Evolutionary conservation across 1,140 invertebrate genomes (phyloP).

Genomic region (Ceratitis capitata): DNA sequence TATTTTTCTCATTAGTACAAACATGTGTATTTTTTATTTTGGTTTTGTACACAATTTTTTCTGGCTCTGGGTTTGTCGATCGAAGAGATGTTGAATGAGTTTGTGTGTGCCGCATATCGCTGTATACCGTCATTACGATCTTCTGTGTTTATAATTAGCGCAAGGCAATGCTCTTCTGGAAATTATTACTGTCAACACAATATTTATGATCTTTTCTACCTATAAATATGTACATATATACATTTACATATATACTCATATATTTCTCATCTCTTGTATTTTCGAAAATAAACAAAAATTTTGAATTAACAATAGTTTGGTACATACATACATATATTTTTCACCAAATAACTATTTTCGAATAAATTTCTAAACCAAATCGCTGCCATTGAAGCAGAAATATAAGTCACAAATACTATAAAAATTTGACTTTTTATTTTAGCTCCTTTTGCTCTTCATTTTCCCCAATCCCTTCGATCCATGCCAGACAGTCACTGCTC

Average conservation of each 20-base stretch:
- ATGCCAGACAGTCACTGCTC: background rate
- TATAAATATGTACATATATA: too few relatives aligned
- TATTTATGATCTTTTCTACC: conserved; percentile 19
- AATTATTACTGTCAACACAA: conserved; percentile 7
- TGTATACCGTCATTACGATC: background rate
- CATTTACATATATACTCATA: too few relatives aligned
- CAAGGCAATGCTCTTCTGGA: background rate
- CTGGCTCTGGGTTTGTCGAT: background rate
- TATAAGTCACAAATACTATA: too few relatives aligned
- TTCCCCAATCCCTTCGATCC: background rate
- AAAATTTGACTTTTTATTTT: too few relatives aligned
- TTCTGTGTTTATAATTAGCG: conserved; percentile 9
- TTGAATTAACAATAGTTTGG: conserved; percentile 23
- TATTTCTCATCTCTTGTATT: background rate
- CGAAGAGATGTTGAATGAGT: background rate
- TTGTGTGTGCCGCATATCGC: background rate
- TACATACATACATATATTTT: too few relatives aligned
- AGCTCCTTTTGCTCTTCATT: too few relatives aligned
- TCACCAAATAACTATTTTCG: too few relatives aligned
- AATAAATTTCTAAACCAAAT: too few relatives aligned
- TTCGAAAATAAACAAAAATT: background rate
- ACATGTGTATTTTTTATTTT: conserved; percentile 13
- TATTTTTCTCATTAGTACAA: conserved; percentile 35
- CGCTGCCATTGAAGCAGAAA: too few relatives aligned
- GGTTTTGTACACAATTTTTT: background rate